Evolutionary conservation across 2,113 vertebrate species (phyloP), one percentile per base, ranked within the genome.

Genomic region (Rhombomys opimus): DNA sequence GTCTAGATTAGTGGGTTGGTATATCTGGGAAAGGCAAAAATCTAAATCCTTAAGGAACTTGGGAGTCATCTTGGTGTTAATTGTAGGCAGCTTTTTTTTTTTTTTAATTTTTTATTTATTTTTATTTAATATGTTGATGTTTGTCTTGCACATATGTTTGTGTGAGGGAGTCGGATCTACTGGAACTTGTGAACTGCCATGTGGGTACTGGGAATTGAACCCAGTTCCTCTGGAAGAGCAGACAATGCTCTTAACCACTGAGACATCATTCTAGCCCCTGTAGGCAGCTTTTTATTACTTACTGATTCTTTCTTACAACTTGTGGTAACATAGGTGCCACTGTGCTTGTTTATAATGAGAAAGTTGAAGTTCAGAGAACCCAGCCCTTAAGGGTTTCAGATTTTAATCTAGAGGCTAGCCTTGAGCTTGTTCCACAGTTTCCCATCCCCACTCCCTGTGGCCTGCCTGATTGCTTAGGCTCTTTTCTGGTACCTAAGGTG

Each of bases 331-430:
- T 22, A 91, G 67, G 9, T 76, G 2, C 68, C 38, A 7, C 78
- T 93, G 23, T 22, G 38, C 35, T 90, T 93, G 4, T 94, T 92
- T 90, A 77, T 73, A 54, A 50, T 68, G 22, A 95, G 57, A 68
- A 97, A 95, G 95, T 30, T 76, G 38, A 87, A 90, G 50, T 90
- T 95, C 46, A 77, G 22, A 87, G 63, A 86, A n/a, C 30, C 20
- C 63, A 78, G 7, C 57, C 87, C 63, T 70, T 95, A 27, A 92
- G 13, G 11, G 18, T 81, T 88, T 93, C 38, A 6, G 54, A 46
- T 93, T 94, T 94, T 77, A 82, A 88, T 25, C 57, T 70, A 85
- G 65, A 94, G 38, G 35, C 41, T 92, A 7, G 27, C 30, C 90
- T 95, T 54, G 72, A 96, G 77, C 75, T 75, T 57, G 2, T 38